phyloP scores from a whole-genome alignment of 2,888 invertebrate species.

The Encarsia formosa region DNA sequence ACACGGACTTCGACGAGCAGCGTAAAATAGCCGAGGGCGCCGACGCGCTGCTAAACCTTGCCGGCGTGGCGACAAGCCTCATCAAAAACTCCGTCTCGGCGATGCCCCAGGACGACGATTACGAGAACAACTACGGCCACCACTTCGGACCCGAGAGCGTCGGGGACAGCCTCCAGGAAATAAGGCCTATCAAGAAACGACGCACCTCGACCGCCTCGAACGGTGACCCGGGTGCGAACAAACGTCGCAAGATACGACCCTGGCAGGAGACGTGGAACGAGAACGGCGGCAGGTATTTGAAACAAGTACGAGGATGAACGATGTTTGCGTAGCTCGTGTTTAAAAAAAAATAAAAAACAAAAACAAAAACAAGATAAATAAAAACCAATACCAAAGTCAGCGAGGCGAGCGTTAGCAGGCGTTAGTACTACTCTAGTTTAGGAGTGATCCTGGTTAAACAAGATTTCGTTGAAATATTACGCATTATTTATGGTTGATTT shows the following conservation, averaged over 20 bases:
- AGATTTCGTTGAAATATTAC: too few species aligned
- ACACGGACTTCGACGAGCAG: constrained; percentile 60
- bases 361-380: too few species aligned
- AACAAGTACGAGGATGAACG: constrained; percentile 40
- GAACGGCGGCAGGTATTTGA: constrained; percentile 45
- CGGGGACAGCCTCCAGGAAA: constrained; percentile 19
- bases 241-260: constrained; percentile 41
- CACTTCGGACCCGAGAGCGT: constrained; percentile 15
- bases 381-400: too few species aligned
- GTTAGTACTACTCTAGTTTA: too few species aligned
- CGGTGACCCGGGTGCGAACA: constrained; percentile 31
- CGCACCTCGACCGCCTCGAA: constrained; percentile 22
- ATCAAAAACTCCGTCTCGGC: constrained; percentile 33
- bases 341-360: too few species aligned
- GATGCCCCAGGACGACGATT: constrained; percentile 11
- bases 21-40: constrained; percentile 74
- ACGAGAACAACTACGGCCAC: constrained; percentile 10
- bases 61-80: constrained; percentile 56
- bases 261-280: constrained; percentile 48
- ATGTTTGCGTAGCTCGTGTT: too few species aligned
- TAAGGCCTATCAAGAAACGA: constrained; percentile 31
- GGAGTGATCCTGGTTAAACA: too few species aligned
- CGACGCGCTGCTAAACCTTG: constrained; percentile 72
- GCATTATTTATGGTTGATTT: too few species aligned
- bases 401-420: too few species aligned